A percentile compares a stretch with the other conserved stretches of the same genome.
These are phyloP conservation scores for Sebastes steindachneri DNA, from an alignment of 2,797 vertebrate species.

Conservation along the genomic window DNA sequence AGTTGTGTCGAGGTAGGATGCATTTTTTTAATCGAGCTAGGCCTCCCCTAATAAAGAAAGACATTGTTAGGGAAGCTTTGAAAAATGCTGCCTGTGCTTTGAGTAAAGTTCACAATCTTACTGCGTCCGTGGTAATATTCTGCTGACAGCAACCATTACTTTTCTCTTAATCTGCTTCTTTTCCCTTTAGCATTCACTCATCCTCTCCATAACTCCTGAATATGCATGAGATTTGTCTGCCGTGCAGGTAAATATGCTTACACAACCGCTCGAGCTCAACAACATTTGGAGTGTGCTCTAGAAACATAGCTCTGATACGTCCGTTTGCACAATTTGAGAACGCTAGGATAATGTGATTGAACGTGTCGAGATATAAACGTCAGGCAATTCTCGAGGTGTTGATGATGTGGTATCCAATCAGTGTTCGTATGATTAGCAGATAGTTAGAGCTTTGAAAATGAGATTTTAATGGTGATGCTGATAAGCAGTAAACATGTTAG, in stretches of 20 bases:
- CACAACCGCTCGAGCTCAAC: slow-evolving; percentile 14
- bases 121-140: slow-evolving; percentile 8
- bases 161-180: slow-evolving; percentile 12
- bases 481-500: slow-evolving; percentile 37
- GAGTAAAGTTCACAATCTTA: neutral
- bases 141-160: neutral
- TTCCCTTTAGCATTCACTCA: neutral
- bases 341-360: slow-evolving; percentile 11
- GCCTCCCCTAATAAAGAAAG: slow-evolving; percentile 12
- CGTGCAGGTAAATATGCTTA: slow-evolving; percentile 49
- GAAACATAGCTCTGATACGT: neutral
- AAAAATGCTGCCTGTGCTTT: slow-evolving; percentile 32
- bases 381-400: neutral
- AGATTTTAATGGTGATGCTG: slow-evolving; percentile 46
- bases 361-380: neutral
- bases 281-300: neutral
- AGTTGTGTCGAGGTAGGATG: slow-evolving; percentile 6
- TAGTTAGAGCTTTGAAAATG: slow-evolving; percentile 38
- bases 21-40: slow-evolving; percentile 45
- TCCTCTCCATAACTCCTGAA: slow-evolving; percentile 39
- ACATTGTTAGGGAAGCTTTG: slow-evolving; percentile 41
- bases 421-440: slow-evolving; percentile 23
- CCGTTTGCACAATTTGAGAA: neutral
- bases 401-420: slow-evolving; percentile 41
- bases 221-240: slow-evolving; percentile 63